A percentile compares a stretch with the other conserved stretches of the same genome.
Conservation (phyloP, 2,797 vertebrate genomes). For the Buphagus erythrorhynchus region DNA sequence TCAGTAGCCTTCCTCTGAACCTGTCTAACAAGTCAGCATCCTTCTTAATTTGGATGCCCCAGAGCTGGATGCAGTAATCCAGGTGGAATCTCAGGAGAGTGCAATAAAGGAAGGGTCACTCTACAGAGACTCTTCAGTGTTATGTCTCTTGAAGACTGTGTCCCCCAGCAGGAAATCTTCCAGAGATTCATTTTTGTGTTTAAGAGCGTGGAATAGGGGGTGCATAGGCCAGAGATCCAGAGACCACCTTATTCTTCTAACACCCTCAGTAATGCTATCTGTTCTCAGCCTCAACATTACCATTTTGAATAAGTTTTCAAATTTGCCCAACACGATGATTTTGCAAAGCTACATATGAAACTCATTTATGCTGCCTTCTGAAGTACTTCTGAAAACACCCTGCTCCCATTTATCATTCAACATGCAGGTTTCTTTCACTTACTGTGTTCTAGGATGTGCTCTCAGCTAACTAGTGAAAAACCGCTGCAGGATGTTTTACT, state of each 20-base stretch:
- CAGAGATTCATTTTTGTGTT: neutral
- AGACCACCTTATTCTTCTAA: neutral
- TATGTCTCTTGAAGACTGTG: neutral
- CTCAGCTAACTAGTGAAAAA: neutral
- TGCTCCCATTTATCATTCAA: conserved; percentile 6
- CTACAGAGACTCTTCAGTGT: neutral
- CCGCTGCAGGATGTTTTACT: conserved; percentile 22
- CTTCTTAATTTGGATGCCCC: neutral
- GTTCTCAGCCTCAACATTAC: neutral
- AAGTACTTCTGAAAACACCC: neutral
- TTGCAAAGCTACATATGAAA: neutral
- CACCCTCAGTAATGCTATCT: neutral
- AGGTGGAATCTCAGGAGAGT: neutral
- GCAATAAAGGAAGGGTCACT: neutral
- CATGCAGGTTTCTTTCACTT: neutral
- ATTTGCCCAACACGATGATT: neutral
- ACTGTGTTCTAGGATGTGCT: neutral
- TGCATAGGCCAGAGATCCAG: neutral
- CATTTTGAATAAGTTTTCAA: neutral
- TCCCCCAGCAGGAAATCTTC: neutral
- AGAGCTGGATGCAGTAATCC: neutral
- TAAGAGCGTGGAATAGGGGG: neutral
- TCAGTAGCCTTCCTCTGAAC: neutral
- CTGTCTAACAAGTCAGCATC: accelerated
- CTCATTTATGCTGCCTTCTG: neutral